Evolutionary conservation across 2,797 vertebrate genomes (phyloP).

Genomic region (Meriones psammophilus): DNA sequence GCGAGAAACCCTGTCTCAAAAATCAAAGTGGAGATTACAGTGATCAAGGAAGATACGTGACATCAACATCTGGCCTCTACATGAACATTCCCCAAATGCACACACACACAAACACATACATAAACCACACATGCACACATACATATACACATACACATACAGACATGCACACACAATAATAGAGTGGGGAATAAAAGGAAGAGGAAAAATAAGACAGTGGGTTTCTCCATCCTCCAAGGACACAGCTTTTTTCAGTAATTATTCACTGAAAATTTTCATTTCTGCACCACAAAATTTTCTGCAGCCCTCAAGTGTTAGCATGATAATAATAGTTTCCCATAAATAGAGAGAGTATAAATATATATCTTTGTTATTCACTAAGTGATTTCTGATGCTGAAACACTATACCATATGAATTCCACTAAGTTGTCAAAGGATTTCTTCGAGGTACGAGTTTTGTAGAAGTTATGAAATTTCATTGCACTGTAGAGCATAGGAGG

Average conservation of each 20-base stretch:
- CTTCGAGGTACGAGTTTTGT: neutral
- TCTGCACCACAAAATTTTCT: neutral
- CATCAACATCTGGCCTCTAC: neutral
- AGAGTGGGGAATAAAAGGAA: neutral
- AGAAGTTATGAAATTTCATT: neutral
- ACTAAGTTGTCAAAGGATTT: constrained; percentile 7
- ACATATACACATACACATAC: neutral
- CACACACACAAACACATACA: neutral
- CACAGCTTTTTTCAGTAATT: constrained; percentile 19
- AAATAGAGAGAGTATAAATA: constrained; percentile 35
- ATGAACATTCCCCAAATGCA: neutral
- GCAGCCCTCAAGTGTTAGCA: constrained; percentile 17
- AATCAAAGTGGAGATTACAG: neutral
- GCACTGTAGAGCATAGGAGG: neutral
- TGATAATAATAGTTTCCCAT: constrained; percentile 26
- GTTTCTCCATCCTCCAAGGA: neutral
- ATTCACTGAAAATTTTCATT: neutral
- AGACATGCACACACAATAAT: neutral
- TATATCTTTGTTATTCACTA: constrained; percentile 21
- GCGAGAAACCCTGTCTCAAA: neutral
- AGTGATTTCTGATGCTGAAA: constrained; percentile 44
- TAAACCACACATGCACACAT: neutral
- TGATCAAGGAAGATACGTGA: neutral
- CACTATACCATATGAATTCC: constrained; percentile 30
- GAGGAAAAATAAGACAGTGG: neutral